Base-by-base conservation (phyloP, 2,797 vertebrate species). In the Coluber constrictor region DNA sequence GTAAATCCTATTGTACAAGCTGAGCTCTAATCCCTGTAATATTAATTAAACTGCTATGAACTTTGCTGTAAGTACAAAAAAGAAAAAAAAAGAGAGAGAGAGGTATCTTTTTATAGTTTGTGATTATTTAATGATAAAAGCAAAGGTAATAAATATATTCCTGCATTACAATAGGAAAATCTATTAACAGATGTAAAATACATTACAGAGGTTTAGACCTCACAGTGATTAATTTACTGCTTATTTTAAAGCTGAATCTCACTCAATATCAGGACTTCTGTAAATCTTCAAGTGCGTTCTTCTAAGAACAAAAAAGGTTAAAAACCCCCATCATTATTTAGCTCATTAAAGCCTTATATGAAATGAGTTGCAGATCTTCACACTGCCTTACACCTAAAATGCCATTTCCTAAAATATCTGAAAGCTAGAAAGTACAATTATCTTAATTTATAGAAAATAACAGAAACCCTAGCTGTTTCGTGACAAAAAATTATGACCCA, bases 131-230 rank as follows among this genome's bases (percentile, higher is more conserved):
- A 91, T 61, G 57, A 87, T 92, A 92, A 93, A 90, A 11, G 29
- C 29, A 86, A 47, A 83, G 15, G 18, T 47, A 20, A 20, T 27
- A 83, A 54, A 25, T 29, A 86, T 37, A 89, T 25, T 86, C 55
- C 43, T 87, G 43, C 25, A 87, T 23, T 55, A 55, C 27, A 60
- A 90, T 18, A 25, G 61, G 91, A 54, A 60, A 37, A 70, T 86
- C n/a, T 66, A 90, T 93, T 91, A 91, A 86, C 70, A 91, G 70
- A 93, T 93, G 47, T 86, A 70, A 60, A 56, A 60, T 87, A 51
- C 56, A 93, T 74, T 90, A 90, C 43, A 88, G 61, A 90, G 79
- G 15, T 88, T 63, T 56, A 23, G 70, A 29, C 56, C 92, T 55
- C 37, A 54, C 37, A 90, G 79, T 74, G n/a, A 92, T 47, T 83